phyloP scores from a whole-genome alignment of 2,113 vertebrate genomes.

The pig (Sus scrofa) region DNA sequence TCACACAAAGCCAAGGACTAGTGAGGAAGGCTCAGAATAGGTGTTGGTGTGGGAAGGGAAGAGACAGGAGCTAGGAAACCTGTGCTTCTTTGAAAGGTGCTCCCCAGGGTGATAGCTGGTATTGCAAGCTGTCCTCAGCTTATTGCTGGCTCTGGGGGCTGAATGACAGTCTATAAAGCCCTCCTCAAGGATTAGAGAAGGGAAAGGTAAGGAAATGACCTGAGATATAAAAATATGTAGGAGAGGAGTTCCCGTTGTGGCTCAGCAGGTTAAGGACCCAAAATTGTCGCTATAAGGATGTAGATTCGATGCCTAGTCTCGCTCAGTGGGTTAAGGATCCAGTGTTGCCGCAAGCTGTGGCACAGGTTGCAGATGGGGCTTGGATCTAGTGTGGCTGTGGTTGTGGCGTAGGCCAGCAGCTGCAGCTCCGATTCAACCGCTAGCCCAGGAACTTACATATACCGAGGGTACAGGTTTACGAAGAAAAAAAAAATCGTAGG shows the following conservation, averaged over 20 bases:
- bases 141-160: not conserved
- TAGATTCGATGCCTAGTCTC: too few relatives aligned
- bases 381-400: too few relatives aligned
- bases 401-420: too few relatives aligned
- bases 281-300: too few relatives aligned
- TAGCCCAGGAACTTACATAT: too few relatives aligned
- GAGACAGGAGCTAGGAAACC: not conserved
- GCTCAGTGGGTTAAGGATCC: too few relatives aligned
- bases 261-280: too few relatives aligned
- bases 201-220: not conserved
- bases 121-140: not conserved
- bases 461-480: too few relatives aligned
- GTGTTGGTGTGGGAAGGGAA: constrained; percentile 25
- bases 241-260: not conserved
- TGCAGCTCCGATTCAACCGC: too few relatives aligned
- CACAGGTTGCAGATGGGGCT: too few relatives aligned
- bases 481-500: not conserved
- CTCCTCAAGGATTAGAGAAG: not conserved
- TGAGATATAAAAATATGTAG: constrained; percentile 39
- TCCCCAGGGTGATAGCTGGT: not conserved
- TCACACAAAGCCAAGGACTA: constrained; percentile 18
- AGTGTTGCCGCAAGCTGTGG: too few relatives aligned
- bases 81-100: constrained; percentile 12
- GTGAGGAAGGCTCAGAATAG: not conserved
- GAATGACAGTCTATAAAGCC: not conserved